A percentile compares a stretch with the other conserved stretches of the same genome.
phyloP scores from a whole-genome alignment of 2,888 invertebrate species.

The Catocala sponsa region DNA sequence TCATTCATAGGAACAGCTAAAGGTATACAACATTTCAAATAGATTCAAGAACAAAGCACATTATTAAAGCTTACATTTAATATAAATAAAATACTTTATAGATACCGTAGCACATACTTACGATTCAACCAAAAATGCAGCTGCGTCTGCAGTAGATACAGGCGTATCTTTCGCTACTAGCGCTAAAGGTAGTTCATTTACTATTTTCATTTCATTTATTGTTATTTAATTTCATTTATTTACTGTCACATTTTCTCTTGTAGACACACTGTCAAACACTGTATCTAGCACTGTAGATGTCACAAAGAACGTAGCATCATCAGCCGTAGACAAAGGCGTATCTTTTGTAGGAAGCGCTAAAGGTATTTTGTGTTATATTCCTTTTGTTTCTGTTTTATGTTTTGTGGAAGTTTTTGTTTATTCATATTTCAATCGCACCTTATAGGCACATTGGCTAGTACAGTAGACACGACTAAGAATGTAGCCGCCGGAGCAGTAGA shows the following conservation, averaged over 20 bases:
- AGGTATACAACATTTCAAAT: slow-evolving; percentile 40
- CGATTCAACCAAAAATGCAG: slow-evolving; percentile 49
- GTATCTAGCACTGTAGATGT: slow-evolving; percentile 66
- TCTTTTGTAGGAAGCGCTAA: slow-evolving; percentile 61
- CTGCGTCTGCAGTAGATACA: slow-evolving; percentile 59
- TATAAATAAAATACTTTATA: slow-evolving; percentile 47
- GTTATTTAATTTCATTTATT: slow-evolving; percentile 1
- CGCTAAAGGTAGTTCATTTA: slow-evolving; percentile 60
- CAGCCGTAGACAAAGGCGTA: slow-evolving; percentile 64
- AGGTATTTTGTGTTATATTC: slow-evolving; percentile 52
- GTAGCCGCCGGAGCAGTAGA: slow-evolving; percentile 60
- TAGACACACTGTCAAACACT: slow-evolving; percentile 58
- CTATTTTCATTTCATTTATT: background rate
- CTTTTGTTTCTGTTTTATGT: slow-evolving; percentile 6
- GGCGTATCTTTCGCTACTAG: slow-evolving; percentile 61
- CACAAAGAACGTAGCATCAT: slow-evolving; percentile 67
- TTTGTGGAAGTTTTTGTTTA: slow-evolving; percentile 5
- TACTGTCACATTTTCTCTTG: slow-evolving; percentile 12
- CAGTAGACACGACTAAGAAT: slow-evolving; percentile 68
- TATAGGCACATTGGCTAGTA: slow-evolving; percentile 66
- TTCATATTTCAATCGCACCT: slow-evolving; percentile 28
- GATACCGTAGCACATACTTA: slow-evolving; percentile 65
- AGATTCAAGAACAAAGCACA: background rate
- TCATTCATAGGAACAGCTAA: slow-evolving; percentile 56
- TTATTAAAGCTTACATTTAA: background rate